Evolutionary conservation across 2,797 vertebrate species (phyloP), one percentile per base, ranked within the genome.

Genomic region (Moxostoma hubbsi): DNA sequence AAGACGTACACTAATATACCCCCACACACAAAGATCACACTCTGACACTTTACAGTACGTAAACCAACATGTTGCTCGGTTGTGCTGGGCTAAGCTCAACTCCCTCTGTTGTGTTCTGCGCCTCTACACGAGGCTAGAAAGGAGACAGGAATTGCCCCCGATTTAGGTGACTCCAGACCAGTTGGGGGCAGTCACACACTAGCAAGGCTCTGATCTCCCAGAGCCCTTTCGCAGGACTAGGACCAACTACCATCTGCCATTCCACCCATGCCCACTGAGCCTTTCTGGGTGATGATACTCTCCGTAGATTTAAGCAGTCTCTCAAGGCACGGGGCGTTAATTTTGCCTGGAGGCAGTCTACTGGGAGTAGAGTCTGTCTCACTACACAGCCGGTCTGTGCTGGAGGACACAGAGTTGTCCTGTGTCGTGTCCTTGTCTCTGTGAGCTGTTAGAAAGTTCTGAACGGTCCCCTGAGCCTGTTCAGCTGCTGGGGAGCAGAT

Each of bases 261-360:
- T 86, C 89, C 90, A 83, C 82, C 92, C 75, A 86, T 76, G 16
- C 85, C 86, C 1, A 85, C 86, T 0, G 87, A 84, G 74, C 86
- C 87, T 86, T 89, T 92, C 76, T 88, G 91, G 71, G 87, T 87
- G 86, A 95, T 91, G 84, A 95, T 94, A 87, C 94, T 95, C 82
- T 94, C 92, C 50, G 93, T 95, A 7, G 93, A 93, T 85, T 92
- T 94, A 45, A 95, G 92, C 77, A 95, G 93, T 89, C 90, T 92
- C 86, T 95, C 94, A 71, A 95, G 90, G 83, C 94, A 95, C 47
- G 94, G 94, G 0, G 94, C 93, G 16, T 90, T 94, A 83, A 95
- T 95, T 87, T 94, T 95, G 45, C 91, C 90, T 1, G 75, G 91
- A 2, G 89, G 93, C 0, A 88, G 92, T 59, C 74, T 80, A 73